A percentile compares a stretch with the other conserved stretches of the same genome.
phyloP scores from a whole-genome alignment of 2,888 invertebrate species.

The Oegoconia quadripuncta region DNA sequence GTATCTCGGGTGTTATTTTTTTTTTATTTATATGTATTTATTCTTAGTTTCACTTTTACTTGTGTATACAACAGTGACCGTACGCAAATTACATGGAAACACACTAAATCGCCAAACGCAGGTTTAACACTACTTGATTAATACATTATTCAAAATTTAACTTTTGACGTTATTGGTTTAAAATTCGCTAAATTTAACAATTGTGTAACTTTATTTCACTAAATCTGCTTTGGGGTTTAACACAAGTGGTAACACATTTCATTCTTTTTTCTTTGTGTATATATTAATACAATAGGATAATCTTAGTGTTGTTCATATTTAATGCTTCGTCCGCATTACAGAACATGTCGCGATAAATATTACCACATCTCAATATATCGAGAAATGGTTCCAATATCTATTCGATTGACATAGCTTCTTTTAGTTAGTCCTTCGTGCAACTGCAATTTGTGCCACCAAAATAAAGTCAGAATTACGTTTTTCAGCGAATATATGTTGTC shows the following conservation, averaged over 20 bases:
- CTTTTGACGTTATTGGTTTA: conserved; percentile 1
- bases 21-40: neutral
- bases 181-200: neutral
- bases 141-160: conserved; percentile 25
- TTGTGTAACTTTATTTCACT: conserved; percentile 21
- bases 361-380: no score
- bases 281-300: no score
- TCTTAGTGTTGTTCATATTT: no score
- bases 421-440: no score
- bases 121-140: conserved; percentile 34
- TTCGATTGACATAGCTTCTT: no score
- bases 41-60: neutral
- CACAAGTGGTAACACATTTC: conserved; percentile 18
- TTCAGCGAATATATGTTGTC: no score
- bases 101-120: conserved; percentile 48
- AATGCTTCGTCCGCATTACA: no score
- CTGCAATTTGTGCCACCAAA: no score
- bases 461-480: no score
- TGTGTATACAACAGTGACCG: conserved; percentile 28
- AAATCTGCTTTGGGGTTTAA: conserved; percentile 49
- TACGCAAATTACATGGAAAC: conserved; percentile 29
- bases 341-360: no score
- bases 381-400: no score
- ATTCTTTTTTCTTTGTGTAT: neutral
- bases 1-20: no score